Percentiles rank a stretch among this genome's conserved stretches.
Evolutionary conservation across 2,113 vertebrate species (phyloP).

Genomic region (Melanerpes aurifrons): DNA sequence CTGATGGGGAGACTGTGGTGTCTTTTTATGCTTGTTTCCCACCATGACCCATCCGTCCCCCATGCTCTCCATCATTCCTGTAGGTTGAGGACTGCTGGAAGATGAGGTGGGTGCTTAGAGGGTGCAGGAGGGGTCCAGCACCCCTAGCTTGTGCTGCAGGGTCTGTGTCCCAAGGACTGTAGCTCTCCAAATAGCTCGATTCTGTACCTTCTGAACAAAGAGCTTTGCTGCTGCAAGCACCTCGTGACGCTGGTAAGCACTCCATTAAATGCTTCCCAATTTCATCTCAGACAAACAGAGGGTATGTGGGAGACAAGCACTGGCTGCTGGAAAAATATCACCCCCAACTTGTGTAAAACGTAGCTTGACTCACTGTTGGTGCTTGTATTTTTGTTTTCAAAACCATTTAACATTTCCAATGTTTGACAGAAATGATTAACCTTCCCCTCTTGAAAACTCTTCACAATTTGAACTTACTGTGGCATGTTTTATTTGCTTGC

Average conservation of each 20-base stretch:
- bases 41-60: neutral
- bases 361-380: neutral
- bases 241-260: neutral
- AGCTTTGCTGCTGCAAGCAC: constrained; percentile 12
- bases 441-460: constrained; percentile 41
- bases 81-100: neutral
- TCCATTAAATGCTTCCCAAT: neutral
- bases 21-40: neutral
- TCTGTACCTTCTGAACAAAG: neutral
- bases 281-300: constrained; percentile 23
- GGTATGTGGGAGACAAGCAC: neutral
- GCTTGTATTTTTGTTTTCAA: constrained; percentile 43
- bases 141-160: constrained; percentile 6
- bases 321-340: neutral
- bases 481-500: constrained; percentile 55
- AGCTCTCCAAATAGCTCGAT: neutral
- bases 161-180: neutral
- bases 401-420: constrained; percentile 48
- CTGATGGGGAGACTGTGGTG: neutral
- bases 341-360: neutral
- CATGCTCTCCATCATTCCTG: accelerated
- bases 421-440: constrained; percentile 59
- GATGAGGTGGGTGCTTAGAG: neutral
- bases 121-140: neutral
- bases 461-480: constrained; percentile 30